A percentile compares a stretch with the other conserved stretches of the same genome.
phyloP scores from a whole-genome alignment of 2,113 vertebrate genomes.

The Craseonycteris thonglongyai region DNA sequence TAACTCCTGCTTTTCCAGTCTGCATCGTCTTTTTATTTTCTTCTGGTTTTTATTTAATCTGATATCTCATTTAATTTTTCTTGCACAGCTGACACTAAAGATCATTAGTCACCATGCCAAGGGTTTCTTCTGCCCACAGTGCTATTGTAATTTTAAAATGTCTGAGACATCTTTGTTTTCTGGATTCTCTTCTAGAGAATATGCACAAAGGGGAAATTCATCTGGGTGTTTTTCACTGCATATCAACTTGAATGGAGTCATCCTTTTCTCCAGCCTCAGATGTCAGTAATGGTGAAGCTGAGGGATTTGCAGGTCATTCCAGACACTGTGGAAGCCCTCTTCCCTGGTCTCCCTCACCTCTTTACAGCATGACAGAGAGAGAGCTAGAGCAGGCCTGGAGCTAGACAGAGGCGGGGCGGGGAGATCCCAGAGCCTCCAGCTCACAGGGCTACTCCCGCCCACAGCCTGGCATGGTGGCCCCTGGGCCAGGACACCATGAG shows the following conservation, averaged over 20 bases:
- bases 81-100: constrained; percentile 91
- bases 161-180: constrained; percentile 81
- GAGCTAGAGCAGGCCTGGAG: neutral
- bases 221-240: constrained; percentile 92
- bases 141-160: constrained; percentile 80
- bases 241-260: constrained; percentile 86
- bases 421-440: neutral
- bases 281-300: constrained; percentile 89
- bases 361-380: neutral
- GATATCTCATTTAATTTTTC: constrained; percentile 92
- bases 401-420: neutral
- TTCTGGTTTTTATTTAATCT: constrained; percentile 87
- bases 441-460: neutral
- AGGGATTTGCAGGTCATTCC: constrained; percentile 77
- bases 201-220: constrained; percentile 88
- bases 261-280: constrained; percentile 87
- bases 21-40: constrained; percentile 85
- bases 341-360: neutral
- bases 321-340: constrained; percentile 11
- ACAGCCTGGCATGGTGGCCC: neutral
- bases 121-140: constrained; percentile 84
- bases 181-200: constrained; percentile 86
- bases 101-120: constrained; percentile 95
- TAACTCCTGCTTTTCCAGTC: constrained; percentile 83
- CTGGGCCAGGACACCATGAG: neutral